Conservation (phyloP, 2,888 invertebrate genomes). For the Zygothrica quintamaculata region DNA sequence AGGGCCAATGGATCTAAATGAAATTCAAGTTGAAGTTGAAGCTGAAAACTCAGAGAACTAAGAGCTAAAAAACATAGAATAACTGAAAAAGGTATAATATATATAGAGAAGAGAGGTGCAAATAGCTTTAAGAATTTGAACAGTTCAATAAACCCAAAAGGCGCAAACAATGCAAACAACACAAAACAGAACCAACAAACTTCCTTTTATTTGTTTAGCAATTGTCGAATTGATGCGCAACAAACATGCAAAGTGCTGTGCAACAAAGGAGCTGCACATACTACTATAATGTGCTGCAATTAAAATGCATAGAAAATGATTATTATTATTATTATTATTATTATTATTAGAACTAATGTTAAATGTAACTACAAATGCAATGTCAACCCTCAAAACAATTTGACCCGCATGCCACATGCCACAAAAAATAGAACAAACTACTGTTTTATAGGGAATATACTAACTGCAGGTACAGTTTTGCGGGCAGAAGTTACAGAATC, state of each 20-base stretch:
- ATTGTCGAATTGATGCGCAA: slow-evolving; percentile 55
- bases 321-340: too few relatives aligned
- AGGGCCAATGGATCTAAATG: slow-evolving; percentile 43
- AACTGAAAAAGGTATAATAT: too few relatives aligned
- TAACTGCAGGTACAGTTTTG: slow-evolving; percentile 51
- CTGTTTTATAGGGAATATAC: not conserved
- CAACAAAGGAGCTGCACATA: slow-evolving; percentile 35
- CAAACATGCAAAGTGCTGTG: slow-evolving; percentile 60
- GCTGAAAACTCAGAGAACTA: not conserved
- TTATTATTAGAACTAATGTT: slow-evolving; percentile 68
- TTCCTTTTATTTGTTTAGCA: not conserved
- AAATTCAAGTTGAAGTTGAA: slow-evolving; percentile 20
- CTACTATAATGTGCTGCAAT: slow-evolving; percentile 49
- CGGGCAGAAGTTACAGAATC: slow-evolving; percentile 43
- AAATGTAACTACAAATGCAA: slow-evolving; percentile 39
- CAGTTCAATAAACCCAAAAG: slow-evolving; percentile 65
- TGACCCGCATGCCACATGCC: slow-evolving; percentile 55
- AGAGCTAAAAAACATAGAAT: too few relatives aligned
- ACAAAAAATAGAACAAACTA: slow-evolving; percentile 18
- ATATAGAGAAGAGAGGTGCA: slow-evolving; percentile 37
- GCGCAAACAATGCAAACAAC: slow-evolving; percentile 22
- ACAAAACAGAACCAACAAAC: too few relatives aligned
- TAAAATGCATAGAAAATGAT: slow-evolving; percentile 58
- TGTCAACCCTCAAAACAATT: slow-evolving; percentile 11
- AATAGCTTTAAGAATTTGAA: slow-evolving; percentile 50